Base-by-base conservation (phyloP, 2,888 invertebrate genomes). In the Hoplodrina blanda region DNA sequence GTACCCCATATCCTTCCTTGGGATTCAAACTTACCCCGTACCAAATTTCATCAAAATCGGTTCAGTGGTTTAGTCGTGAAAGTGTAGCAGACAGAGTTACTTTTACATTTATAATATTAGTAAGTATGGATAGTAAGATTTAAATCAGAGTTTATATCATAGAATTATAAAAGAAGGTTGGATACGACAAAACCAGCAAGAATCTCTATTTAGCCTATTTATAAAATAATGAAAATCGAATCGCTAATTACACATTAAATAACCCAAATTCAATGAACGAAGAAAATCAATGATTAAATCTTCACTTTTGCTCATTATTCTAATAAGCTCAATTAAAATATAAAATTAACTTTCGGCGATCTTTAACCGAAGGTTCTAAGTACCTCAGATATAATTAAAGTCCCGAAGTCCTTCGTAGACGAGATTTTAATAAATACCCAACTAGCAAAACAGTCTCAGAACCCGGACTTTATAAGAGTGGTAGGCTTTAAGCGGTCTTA, bases 251-350 rank as follows among this genome's bases (percentile, higher is more conserved):
- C 6, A 46, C 17, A 13, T 13, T 46, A 17, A 17, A 17, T 17
- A 46, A 46, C 17, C 10, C 10, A 62, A 50, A 33, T 13, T n/a
- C 4, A 25, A 25, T 46, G 4, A 69, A 44, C 10, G 69, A 13
- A 41, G 2, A 46, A 37, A 53, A 53, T 46, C 2, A 46, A 13
- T 37, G 44, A 25, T 46, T n/a, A 15, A 20, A 33, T 62, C 15
- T 54, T n/a, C 8, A 25, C 2, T 17, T 65, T 52, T 65, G n/a
- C 44, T 56, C 6, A 73, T 62, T 56, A 67, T 67, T 54, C 10
- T 66, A 76, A 72, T 76, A 52, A 0, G 11, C n/a, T 37, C 13
- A 64, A 75, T 75, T 54, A n/a, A 30, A 72, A 66, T 65, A 57
- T n/a, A 8, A 17, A 19, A 75, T 53, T 75, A 53, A 41, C 25